Evolutionary conservation across 2,797 vertebrate species (phyloP), one percentile per base, ranked within the genome.

Genomic region (Capromys pilorides): DNA sequence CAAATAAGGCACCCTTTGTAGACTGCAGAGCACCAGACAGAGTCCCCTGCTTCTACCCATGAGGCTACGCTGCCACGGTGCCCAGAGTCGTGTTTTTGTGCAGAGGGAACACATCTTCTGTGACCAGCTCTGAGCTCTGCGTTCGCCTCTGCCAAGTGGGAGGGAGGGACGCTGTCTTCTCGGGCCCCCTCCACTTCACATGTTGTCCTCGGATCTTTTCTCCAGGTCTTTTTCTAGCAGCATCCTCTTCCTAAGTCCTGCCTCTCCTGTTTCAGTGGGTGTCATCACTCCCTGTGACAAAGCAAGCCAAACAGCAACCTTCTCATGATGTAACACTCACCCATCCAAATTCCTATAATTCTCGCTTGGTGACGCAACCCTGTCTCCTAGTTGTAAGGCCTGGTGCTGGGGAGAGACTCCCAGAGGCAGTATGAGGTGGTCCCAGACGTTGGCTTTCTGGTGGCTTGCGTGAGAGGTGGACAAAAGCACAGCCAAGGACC

Each of bases 261-360:
- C 69, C 73, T 80, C n/a, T 80, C 10, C 22, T 59, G 54, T 57
- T 49, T 89, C 64, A 57, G 26, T 1, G 9, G 16, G 28, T 14
- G 12, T 22, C 21, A 62, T 33, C 10, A 16, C 64, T 59, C 33
- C 36, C n/a, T 62, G 33, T 28, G 62, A 41, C 59, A 81, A 62
- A 79, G 51, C 39, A 39, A 4, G 33, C 22, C 19, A 26, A 11
- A 71, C 51, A 24, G 77, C 18, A 26, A 5, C 12, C 57, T 26
- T 67, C 41, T 45, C 69, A 28, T 75, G 39, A 10, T 24, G 64
- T n/a, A 33, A 26, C 11, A 28, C 75, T 57, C 26, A 4, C 39
- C 57, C 71, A 61, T 86, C 89, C 39, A 57, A 66, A 80, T 90
- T 87, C 62, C 78, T 94, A 36, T 41, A 45, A 54, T 89, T 87